Evolutionary conservation across 2,797 vertebrate species (phyloP).

Genomic region (Pangasius macronema): DNA sequence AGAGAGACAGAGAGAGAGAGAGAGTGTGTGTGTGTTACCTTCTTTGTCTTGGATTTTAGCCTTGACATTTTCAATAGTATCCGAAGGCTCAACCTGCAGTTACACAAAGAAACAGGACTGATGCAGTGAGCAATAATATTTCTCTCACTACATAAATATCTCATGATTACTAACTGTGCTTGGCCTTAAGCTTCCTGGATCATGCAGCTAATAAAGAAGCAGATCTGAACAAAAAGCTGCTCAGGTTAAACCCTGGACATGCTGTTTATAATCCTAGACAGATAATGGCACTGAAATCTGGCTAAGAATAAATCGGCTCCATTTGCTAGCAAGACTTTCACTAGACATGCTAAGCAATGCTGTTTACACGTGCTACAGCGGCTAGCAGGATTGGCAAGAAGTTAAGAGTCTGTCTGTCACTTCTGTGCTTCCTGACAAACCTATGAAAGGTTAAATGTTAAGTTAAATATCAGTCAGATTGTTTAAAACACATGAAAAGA

Average conservation of each 20-base stretch:
- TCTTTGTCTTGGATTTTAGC: conserved; percentile 98
- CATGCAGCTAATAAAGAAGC: neutral
- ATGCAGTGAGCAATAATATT: neutral
- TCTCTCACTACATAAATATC: neutral
- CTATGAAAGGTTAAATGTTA: accelerated
- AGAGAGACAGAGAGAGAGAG: no score
- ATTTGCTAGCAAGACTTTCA: neutral
- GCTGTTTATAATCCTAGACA: no score
- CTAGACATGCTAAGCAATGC: neutral
- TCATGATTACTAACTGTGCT: neutral
- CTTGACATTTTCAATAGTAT: conserved; percentile 97
- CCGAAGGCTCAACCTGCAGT: conserved; percentile 91
- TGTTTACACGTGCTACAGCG: conserved; percentile 8
- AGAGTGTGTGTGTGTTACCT: conserved; percentile 66
- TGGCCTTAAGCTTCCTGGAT: no score
- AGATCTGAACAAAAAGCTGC: neutral
- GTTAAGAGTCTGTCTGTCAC: no score
- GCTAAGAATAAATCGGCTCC: neutral
- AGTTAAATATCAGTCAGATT: accelerated
- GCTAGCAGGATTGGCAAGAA: neutral
- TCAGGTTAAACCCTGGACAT: no score
- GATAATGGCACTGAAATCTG: neutral
- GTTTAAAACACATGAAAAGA: neutral
- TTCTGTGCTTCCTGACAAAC: neutral
- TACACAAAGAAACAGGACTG: neutral